Percentiles rank a stretch among this genome's conserved stretches.
Evolutionary conservation across 2,113 vertebrate genomes (phyloP).

Genomic region (Cairina moschata): DNA sequence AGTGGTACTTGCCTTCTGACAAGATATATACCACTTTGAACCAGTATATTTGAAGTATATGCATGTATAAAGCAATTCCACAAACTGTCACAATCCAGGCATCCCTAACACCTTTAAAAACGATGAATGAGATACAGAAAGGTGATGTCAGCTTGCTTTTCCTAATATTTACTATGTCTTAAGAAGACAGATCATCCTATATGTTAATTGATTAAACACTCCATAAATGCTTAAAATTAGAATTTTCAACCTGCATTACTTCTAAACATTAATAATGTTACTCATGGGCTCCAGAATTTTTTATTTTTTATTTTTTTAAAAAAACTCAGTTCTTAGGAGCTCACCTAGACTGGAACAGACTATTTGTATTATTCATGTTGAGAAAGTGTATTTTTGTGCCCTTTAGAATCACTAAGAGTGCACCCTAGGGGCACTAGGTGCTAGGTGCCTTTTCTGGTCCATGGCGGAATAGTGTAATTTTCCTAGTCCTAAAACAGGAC

Average conservation of each 20-base stretch:
- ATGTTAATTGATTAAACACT: neutral
- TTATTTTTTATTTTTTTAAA: neutral
- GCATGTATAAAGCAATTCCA: neutral
- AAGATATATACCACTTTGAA: neutral
- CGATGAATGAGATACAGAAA: neutral
- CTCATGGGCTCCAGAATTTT: neutral
- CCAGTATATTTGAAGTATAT: neutral
- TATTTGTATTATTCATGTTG: conserved; percentile 5
- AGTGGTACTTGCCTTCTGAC: neutral
- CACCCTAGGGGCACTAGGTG: neutral
- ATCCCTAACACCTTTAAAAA: neutral
- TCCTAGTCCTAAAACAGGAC: neutral
- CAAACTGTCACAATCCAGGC: neutral
- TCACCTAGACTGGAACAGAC: neutral
- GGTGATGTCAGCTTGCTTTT: neutral
- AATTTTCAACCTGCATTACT: neutral
- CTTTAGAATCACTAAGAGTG: neutral
- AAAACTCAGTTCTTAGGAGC: neutral
- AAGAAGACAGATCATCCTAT: neutral
- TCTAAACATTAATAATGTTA: neutral
- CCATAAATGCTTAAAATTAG: neutral
- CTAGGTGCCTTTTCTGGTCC: neutral
- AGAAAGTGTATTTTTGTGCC: neutral
- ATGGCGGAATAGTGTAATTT: neutral
- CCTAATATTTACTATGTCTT: neutral